A percentile compares a stretch with the other conserved stretches of the same genome.
Conservation (phyloP, 2,888 invertebrate species). For the Lochmaea capreae region DNA sequence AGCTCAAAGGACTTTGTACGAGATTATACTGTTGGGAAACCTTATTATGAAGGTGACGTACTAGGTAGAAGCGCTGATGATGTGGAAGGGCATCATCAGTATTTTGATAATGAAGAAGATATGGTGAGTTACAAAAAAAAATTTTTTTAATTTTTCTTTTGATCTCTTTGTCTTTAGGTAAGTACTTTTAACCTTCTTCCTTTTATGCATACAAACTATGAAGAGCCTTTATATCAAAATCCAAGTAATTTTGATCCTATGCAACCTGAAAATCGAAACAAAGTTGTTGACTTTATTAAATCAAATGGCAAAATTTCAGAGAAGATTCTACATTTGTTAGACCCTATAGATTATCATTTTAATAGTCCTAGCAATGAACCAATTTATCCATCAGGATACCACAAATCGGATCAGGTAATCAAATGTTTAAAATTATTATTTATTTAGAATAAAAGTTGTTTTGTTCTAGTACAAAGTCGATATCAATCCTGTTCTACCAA, state of each 20-base stretch:
- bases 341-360: conserved; percentile 19
- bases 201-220: background rate
- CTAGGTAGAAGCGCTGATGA: background rate
- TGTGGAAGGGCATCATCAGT: background rate
- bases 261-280: conserved; percentile 36
- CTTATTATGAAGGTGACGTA: background rate
- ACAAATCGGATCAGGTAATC: conserved; percentile 6
- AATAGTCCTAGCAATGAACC: conserved; percentile 3
- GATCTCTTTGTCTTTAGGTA: conserved; percentile 21
- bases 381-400: background rate
- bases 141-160: background rate
- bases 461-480: background rate
- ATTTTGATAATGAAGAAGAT: conserved; percentile 1
- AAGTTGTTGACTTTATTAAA: conserved; percentile 38
- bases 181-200: conserved; percentile 18
- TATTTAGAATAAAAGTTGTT: too few relatives aligned
- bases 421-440: background rate
- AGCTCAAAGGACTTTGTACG: background rate
- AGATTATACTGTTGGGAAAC: background rate
- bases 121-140: conserved; percentile 5
- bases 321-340: conserved; percentile 22
- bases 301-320: conserved; percentile 14
- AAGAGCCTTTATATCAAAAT: conserved; percentile 20
- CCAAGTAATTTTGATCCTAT: conserved; percentile 28
- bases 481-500: background rate